Percentiles rank a stretch among this genome's conserved stretches.
Conservation (phyloP, 64 coral and sea anemone species). For the Actinia tenebrosa region DNA sequence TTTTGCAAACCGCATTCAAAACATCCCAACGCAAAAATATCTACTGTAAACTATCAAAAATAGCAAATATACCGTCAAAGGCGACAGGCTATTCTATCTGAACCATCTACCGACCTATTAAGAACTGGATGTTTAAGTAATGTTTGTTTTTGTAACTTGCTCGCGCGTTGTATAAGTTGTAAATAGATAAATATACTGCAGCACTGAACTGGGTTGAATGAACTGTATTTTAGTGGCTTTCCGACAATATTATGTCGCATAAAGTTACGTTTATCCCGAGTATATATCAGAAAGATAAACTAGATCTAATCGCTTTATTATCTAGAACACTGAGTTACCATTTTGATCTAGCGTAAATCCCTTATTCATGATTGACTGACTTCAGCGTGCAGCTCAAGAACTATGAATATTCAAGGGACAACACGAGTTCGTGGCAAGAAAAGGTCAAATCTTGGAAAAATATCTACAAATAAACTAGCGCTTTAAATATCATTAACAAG, state of each 20-base stretch:
- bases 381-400: not conserved
- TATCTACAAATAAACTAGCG: not conserved
- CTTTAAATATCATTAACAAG: not conserved
- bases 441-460: not conserved
- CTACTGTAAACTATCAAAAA: not conserved
- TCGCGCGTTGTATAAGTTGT: not conserved
- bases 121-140: not conserved
- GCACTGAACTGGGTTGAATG: not conserved
- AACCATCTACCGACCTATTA: not conserved
- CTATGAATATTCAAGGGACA: slow-evolving; percentile 10
- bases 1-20: not conserved
- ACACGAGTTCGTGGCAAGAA: not conserved
- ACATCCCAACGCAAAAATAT: not conserved
- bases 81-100: not conserved
- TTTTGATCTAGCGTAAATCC: not conserved
- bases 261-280: not conserved
- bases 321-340: not conserved
- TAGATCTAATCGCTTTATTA: not conserved
- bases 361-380: slow-evolving; percentile 21
- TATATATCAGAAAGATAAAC: not conserved
- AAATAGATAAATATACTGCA: not conserved
- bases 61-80: not conserved
- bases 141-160: slow-evolving; percentile 9
- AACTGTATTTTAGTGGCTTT: not conserved
- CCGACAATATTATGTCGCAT: not conserved